Percentiles rank a stretch among this genome's conserved stretches.
These are phyloP conservation scores for Hydrotaea diabolus DNA, from an alignment of 2,888 invertebrate species.

Conservation along the genomic window DNA sequence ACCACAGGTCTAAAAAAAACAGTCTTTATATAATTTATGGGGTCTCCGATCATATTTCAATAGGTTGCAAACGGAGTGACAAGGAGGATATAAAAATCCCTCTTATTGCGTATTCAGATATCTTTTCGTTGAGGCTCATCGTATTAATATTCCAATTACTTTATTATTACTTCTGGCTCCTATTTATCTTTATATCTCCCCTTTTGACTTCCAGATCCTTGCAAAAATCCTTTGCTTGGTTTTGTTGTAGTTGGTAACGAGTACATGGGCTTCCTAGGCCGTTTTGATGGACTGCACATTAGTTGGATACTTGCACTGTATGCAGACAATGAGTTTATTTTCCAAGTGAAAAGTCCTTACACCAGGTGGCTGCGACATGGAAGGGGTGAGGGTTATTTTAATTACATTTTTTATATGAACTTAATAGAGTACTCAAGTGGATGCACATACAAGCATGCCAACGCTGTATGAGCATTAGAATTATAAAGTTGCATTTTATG, in stretches of 20 bases:
- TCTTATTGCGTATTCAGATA: too few species aligned
- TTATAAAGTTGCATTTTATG: neutral
- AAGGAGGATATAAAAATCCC: too few species aligned
- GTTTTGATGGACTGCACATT: neutral
- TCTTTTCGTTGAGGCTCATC: too few species aligned
- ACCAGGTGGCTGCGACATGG: neutral
- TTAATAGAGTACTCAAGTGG: neutral
- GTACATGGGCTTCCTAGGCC: too few species aligned
- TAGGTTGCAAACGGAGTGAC: too few species aligned
- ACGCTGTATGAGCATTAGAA: constrained; percentile 1
- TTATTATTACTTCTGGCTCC: too few species aligned
- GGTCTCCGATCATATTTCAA: too few species aligned
- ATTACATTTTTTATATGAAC: constrained; percentile 42
- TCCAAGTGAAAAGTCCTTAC: neutral
- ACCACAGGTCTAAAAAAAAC: too few species aligned
- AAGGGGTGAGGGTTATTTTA: constrained; percentile 12
- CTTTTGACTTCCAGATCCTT: too few species aligned
- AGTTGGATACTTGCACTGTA: neutral
- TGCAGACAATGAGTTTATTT: neutral
- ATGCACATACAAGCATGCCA: neutral
- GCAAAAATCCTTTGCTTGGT: neutral
- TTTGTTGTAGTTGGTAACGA: neutral
- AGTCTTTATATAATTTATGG: too few species aligned
- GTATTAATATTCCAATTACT: too few species aligned
- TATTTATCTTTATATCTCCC: too few species aligned